Evolutionary conservation across 2,888 invertebrate species (phyloP).

Genomic region (Leuctra nigra): DNA sequence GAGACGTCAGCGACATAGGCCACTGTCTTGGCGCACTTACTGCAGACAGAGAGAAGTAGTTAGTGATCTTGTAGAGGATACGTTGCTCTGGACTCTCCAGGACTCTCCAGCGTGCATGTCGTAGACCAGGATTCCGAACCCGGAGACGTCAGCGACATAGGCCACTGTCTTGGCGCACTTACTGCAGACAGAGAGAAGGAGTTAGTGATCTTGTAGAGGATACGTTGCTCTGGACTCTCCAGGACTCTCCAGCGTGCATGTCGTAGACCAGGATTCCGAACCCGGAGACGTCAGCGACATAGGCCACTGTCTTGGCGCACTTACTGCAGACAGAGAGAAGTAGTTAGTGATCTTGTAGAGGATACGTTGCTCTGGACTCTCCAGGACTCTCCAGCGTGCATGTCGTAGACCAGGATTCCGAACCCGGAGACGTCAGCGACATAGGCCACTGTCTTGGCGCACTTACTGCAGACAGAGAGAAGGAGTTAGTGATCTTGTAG

Average conservation of each 20-base stretch:
- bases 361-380: too few species aligned
- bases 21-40: slow-evolving; percentile 52
- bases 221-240: too few species aligned
- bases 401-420: slow-evolving; percentile 58
- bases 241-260: slow-evolving; percentile 47
- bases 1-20: slow-evolving; percentile 65
- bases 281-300: slow-evolving; percentile 60
- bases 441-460: slow-evolving; percentile 57
- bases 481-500: too few species aligned
- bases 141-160: slow-evolving; percentile 62
- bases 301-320: slow-evolving; percentile 57
- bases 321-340: too few species aligned
- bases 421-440: slow-evolving; percentile 60
- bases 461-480: too few species aligned
- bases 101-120: slow-evolving; percentile 49
- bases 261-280: slow-evolving; percentile 59
- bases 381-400: slow-evolving; percentile 51
- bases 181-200: too few species aligned
- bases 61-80: too few species aligned
- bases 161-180: slow-evolving; percentile 55
- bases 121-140: slow-evolving; percentile 55
- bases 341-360: too few species aligned
- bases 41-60: too few species aligned
- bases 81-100: slow-evolving; percentile 54
- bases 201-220: too few species aligned